phyloP scores from a whole-genome alignment of 2,113 vertebrate species.

The Nerophis lumbriciformis region DNA sequence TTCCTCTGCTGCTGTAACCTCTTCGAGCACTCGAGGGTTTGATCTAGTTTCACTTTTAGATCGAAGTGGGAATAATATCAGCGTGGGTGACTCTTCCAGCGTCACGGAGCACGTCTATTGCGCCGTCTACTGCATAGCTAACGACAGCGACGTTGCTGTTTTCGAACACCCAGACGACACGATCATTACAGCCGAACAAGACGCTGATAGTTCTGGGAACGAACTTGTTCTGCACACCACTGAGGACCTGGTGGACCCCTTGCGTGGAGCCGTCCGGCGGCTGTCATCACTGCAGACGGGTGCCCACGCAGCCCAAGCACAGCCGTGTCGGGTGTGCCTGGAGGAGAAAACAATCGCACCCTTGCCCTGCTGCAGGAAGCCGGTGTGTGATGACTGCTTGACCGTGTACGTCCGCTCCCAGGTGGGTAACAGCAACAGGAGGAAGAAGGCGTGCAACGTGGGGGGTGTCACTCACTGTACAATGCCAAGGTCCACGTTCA shows the following conservation, averaged over 20 bases:
- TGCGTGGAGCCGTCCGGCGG: constrained; percentile 31
- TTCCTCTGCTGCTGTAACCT: constrained; percentile 18
- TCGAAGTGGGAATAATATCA: constrained; percentile 1
- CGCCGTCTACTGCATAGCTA: constrained; percentile 78
- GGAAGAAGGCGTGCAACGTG: background rate
- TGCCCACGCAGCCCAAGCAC: constrained; percentile 2
- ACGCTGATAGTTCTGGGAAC: constrained; percentile 57
- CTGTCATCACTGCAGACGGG: constrained; percentile 19
- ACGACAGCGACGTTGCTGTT: constrained; percentile 56
- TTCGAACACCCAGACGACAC: constrained; percentile 22
- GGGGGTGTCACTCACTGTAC: background rate
- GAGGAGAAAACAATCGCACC: constrained; percentile 82
- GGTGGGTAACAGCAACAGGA: constrained; percentile 67
- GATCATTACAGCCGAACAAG: constrained; percentile 12
- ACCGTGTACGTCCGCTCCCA: constrained; percentile 88
- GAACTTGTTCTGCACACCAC: constrained; percentile 70
- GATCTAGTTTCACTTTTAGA: constrained; percentile 14
- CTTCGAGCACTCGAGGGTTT: constrained; percentile 21
- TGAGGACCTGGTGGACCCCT: constrained; percentile 73
- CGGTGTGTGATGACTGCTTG: constrained; percentile 93
- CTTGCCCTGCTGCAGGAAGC: constrained; percentile 88
- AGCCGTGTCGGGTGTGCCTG: constrained; percentile 92
- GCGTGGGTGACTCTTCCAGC: constrained; percentile 11
- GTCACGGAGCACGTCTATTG: constrained; percentile 79
- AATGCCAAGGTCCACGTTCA: no score